phyloP scores from a whole-genome alignment of 2,888 invertebrate species.

The Phyllotreta striolata region DNA sequence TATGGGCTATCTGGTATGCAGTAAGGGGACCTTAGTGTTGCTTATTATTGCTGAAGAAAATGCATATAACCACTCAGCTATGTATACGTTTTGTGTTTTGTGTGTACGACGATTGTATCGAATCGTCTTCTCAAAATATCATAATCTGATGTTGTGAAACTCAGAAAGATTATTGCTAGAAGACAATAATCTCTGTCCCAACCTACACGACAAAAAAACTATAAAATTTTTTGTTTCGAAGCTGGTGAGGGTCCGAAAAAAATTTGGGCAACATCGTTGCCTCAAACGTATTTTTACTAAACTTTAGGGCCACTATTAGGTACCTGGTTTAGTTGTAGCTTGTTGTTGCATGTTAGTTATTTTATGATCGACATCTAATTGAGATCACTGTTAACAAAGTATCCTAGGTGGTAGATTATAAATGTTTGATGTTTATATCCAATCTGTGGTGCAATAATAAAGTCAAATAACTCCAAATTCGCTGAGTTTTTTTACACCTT shows the following conservation, averaged over 20 bases:
- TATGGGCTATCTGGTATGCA: slow-evolving; percentile 53
- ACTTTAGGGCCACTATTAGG: slow-evolving; percentile 49
- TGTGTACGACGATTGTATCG: slow-evolving; percentile 41
- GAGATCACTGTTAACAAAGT: slow-evolving; percentile 37
- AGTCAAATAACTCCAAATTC: slow-evolving; percentile 50
- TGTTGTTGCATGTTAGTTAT: slow-evolving; percentile 48
- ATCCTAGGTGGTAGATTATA: slow-evolving; percentile 47
- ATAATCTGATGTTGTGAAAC: slow-evolving; percentile 48
- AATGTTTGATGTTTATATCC: slow-evolving; percentile 58
- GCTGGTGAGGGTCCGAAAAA: slow-evolving; percentile 65
- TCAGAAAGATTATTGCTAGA: slow-evolving; percentile 62
- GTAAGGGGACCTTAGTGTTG: slow-evolving; percentile 57
- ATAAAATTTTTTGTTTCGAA: slow-evolving; percentile 52
- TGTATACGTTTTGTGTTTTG: slow-evolving; percentile 48
- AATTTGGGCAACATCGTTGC: slow-evolving; percentile 51
- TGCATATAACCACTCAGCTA: slow-evolving; percentile 45
- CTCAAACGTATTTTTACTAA: slow-evolving; percentile 46
- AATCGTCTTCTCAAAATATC: slow-evolving; percentile 51
- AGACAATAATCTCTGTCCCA: slow-evolving; percentile 62
- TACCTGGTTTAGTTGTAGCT: slow-evolving; percentile 49
- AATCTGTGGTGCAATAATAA: slow-evolving; percentile 60
- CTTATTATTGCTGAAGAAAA: slow-evolving; percentile 46
- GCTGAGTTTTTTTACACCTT: slow-evolving; percentile 36
- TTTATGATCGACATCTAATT: slow-evolving; percentile 39
- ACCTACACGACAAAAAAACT: slow-evolving; percentile 49